Conservation (phyloP, 2,113 vertebrate genomes). For the Raphicerus campestris region DNA sequence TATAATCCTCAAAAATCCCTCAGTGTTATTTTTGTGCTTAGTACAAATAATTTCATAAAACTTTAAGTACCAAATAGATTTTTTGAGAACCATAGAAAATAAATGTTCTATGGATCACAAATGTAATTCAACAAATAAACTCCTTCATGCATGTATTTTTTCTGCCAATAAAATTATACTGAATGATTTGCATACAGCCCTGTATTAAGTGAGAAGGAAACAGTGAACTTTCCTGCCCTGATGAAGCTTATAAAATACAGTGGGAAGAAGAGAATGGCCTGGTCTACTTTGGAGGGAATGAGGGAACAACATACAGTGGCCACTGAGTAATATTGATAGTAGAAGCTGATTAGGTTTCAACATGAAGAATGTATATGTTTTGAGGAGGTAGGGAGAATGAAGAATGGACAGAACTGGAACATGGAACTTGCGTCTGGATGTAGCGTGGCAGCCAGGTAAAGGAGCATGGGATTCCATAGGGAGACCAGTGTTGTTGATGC, state of each 20-base stretch:
- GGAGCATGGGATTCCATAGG: not conserved
- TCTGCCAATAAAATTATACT: not conserved
- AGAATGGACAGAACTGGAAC: not conserved
- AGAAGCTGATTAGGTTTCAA: too few species aligned
- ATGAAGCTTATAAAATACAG: not conserved
- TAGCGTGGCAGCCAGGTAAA: rapidly evolving
- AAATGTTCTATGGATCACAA: not conserved
- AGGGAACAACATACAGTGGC: not conserved
- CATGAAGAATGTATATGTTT: not conserved
- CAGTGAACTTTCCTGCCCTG: not conserved
- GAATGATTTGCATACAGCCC: not conserved
- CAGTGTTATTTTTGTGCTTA: constrained; percentile 5
- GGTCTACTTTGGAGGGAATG: not conserved
- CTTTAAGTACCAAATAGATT: not conserved
- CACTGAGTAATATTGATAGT: not conserved
- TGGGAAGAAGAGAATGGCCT: rapidly evolving
- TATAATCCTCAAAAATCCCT: not conserved
- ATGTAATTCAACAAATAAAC: not conserved
- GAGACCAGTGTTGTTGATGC: not conserved
- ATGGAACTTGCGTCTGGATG: rapidly evolving
- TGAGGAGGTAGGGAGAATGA: rapidly evolving
- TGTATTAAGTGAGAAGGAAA: not conserved
- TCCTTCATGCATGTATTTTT: not conserved
- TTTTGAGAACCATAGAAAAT: not conserved
- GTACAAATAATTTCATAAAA: constrained; percentile 35